These are phyloP conservation scores for Drosophila fulvimacula DNA, from an alignment of 2,888 invertebrate species.

Conservation along the genomic window DNA sequence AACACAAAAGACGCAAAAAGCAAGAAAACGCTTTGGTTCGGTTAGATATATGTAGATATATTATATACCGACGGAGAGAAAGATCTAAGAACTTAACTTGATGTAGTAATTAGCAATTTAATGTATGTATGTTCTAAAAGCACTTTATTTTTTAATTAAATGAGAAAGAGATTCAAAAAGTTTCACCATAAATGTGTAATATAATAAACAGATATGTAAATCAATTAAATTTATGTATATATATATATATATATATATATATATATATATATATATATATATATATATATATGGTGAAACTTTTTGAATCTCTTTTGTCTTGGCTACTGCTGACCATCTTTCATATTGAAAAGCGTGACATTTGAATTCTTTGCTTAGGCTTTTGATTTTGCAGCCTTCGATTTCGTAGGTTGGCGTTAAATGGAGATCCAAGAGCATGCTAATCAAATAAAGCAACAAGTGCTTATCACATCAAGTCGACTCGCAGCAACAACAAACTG, in stretches of 20 bases:
- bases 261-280: too few relatives aligned
- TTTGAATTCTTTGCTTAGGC: conserved; percentile 34
- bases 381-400: conserved; percentile 3
- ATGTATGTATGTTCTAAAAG: too few relatives aligned
- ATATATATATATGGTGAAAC: conserved; percentile 6
- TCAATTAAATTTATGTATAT: too few relatives aligned
- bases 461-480: conserved; percentile 13
- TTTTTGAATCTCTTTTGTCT: conserved; percentile 5
- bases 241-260: too few relatives aligned
- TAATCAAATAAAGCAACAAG: conserved; percentile 24
- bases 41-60: not conserved
- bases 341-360: conserved; percentile 37
- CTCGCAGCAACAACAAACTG: not conserved
- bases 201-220: too few relatives aligned
- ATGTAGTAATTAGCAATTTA: not conserved
- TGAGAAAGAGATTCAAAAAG: too few relatives aligned
- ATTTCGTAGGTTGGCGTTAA: conserved; percentile 38
- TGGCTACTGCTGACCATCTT: not conserved
- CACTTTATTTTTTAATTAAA: too few relatives aligned
- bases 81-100: not conserved
- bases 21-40: too few relatives aligned
- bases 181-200: too few relatives aligned
- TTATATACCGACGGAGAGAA: too few relatives aligned
- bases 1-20: not conserved
- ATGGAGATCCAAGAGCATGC: conserved; percentile 28